Evolutionary conservation across 2,888 invertebrate species (phyloP).

Genomic region (Chalcosyrphus nemorum): DNA sequence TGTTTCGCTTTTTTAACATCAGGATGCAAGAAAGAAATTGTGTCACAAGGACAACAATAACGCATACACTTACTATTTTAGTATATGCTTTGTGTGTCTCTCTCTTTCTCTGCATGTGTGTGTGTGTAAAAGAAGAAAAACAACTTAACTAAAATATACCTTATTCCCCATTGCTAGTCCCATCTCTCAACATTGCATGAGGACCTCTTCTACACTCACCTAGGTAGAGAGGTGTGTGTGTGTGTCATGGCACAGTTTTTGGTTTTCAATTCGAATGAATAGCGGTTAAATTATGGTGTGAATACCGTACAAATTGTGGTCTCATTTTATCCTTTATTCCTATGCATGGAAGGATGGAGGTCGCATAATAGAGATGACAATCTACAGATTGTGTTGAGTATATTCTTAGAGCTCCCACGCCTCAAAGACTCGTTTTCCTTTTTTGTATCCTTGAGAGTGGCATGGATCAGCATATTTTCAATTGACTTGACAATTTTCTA

Average conservation of each 20-base stretch:
- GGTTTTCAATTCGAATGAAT: constrained; percentile 73
- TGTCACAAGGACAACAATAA: constrained; percentile 72
- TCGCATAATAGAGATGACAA: constrained; percentile 71
- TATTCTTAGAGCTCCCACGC: constrained; percentile 1
- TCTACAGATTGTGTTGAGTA: constrained; percentile 64
- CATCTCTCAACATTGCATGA: neutral
- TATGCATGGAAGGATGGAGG: constrained; percentile 51
- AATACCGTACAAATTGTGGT: constrained; percentile 70
- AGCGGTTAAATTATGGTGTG: constrained; percentile 71
- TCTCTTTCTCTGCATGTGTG: too few species aligned
- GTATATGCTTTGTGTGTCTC: neutral
- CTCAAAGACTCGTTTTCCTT: constrained; percentile 5
- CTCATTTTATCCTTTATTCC: constrained; percentile 68
- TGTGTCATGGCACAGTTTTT: constrained; percentile 63
- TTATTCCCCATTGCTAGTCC: constrained; percentile 55
- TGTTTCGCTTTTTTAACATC: constrained; percentile 41
- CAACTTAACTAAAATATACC: constrained; percentile 13
- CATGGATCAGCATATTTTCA: constrained; percentile 45
- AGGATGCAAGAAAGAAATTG: constrained; percentile 42
- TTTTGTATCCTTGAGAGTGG: constrained; percentile 13
- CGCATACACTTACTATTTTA: constrained; percentile 33
- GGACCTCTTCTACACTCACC: too few species aligned
- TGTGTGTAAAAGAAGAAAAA: constrained; percentile 28
- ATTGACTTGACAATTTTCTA: constrained; percentile 44
- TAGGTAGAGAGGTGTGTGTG: neutral